Base-by-base conservation (phyloP, 2,797 vertebrate species). In the Cryptoprocta ferox region DNA sequence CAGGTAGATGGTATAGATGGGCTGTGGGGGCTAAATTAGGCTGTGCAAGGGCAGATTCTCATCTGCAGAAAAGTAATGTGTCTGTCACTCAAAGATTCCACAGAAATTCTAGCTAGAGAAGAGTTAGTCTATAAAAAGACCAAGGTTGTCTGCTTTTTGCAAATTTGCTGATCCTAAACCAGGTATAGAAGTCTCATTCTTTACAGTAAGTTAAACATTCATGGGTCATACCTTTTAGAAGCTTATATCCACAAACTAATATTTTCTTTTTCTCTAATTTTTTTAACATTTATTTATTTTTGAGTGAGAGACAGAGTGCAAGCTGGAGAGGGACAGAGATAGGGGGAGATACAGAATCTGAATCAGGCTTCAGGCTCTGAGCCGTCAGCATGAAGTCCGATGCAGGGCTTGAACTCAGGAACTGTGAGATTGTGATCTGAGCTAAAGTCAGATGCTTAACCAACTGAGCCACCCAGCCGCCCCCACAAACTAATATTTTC, bases 81-180 rank as follows among this genome's bases (percentile, higher is more conserved):
- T 94, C 68, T 61, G 85, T 94, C 68, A 42, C 42, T 91, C 35
- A 78, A 82, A 87, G 61, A 16, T 35, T 35, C 61, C 50, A 14
- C 37, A 89, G 79, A 79, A 39, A 56, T 86, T 80, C 59, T 56
- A 94, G 30, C n/a, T 83, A 81, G 35, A 78, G 28, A 93, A 91
- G 32, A 89, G 37, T 35, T 13, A 32, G 4, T 68, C 35, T 61
- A 85, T 89, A 61, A 50, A 86, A 96, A 96, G n/a, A 11, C 30
- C 12, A 73, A 61, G 8, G 28, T n/a, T 14, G 1, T 35, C 78
- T 82, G 32, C 6, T 53, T 94, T 95, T 83, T 32, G 18, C 10
- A 50, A 97, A n/a, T 88, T 89, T 76, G 48, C 26, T 81, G 42
- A 93, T 82, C 88, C 53, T 80, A 66, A 97, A 71, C 80, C 81